Conservation (phyloP, 1,140 invertebrate species). For the Drosophila navojoa region DNA sequence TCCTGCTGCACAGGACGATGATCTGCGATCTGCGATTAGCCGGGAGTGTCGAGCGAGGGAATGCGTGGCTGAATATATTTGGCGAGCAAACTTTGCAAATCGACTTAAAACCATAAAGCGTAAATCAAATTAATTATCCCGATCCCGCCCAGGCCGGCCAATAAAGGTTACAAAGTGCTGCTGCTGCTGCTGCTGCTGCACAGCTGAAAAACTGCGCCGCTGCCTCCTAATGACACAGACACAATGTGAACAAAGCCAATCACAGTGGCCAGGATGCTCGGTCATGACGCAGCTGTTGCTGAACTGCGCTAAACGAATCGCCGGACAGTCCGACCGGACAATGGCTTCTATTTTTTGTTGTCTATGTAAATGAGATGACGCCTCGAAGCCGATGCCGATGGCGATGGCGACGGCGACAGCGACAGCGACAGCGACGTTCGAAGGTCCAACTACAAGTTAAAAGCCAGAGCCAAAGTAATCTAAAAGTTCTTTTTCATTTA, state of each 20-base stretch:
- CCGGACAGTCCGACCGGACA: not conserved
- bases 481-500: conserved; percentile 67
- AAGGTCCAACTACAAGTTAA: conserved; percentile 25
- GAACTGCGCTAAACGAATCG: conserved; percentile 19
- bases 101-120: conserved; percentile 62
- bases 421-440: no score
- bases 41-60: not conserved
- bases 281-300: conserved; percentile 51
- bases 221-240: conserved; percentile 7
- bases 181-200: not conserved
- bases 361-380: conserved; percentile 68
- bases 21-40: not conserved
- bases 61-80: not conserved
- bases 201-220: no score
- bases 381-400: conserved; percentile 39
- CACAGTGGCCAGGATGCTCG: conserved; percentile 22
- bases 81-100: conserved; percentile 42
- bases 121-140: conserved; percentile 64
- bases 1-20: not conserved
- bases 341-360: conserved; percentile 49
- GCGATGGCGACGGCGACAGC: no score
- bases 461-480: conserved; percentile 47
- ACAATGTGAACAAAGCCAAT: conserved; percentile 9
- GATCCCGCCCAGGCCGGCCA: not conserved
- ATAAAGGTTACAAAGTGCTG: conserved; percentile 31